Evolutionary conservation across 2,113 vertebrate genomes (phyloP).

Genomic region (Eretmochelys imbricata): DNA sequence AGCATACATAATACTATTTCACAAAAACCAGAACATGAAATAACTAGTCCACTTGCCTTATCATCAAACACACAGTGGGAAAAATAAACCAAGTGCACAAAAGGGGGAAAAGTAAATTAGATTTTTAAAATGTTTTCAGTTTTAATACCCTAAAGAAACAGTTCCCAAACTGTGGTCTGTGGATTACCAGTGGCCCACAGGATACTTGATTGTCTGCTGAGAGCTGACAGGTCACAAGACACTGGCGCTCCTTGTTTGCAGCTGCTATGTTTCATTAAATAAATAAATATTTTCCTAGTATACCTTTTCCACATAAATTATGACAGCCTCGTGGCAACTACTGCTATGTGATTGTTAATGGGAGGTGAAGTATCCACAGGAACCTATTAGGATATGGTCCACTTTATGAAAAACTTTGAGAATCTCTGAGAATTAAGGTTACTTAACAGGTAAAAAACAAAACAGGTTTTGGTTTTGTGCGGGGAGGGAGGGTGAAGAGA

Average conservation of each 20-base stretch:
- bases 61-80: neutral
- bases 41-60: neutral
- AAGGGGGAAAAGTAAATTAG: neutral
- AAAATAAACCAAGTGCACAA: neutral
- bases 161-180: neutral
- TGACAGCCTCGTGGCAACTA: neutral
- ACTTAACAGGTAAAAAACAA: neutral
- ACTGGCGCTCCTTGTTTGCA: neutral
- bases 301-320: neutral
- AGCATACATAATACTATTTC: neutral
- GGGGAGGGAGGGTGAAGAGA: neutral
- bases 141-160: neutral
- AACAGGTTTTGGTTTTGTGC: neutral
- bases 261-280: neutral
- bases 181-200: neutral
- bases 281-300: slow-evolving; percentile 1
- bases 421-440: neutral
- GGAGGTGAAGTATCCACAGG: neutral
- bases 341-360: neutral
- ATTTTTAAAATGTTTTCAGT: neutral
- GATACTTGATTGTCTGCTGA: neutral
- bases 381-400: fast-evolving
- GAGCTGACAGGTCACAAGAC: neutral
- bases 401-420: neutral
- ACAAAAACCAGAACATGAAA: neutral